Evolutionary conservation across 2,113 vertebrate genomes (phyloP).

Genomic region (Platysternon megacephalum): DNA sequence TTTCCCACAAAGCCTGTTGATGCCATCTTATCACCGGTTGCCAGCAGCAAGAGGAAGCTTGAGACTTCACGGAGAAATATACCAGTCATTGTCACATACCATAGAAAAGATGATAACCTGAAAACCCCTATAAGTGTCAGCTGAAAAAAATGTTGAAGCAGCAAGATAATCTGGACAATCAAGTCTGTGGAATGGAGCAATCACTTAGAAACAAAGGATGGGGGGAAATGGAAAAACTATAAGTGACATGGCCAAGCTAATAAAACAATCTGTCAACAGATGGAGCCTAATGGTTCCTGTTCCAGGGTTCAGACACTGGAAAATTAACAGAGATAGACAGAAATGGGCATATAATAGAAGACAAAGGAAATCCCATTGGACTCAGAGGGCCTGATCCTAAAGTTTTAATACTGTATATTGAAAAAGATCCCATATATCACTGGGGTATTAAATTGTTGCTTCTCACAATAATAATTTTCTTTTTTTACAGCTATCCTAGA

Average conservation of each 20-base stretch:
- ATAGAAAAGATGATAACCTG: not conserved
- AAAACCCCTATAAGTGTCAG: slow-evolving; percentile 7
- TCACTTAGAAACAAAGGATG: not conserved
- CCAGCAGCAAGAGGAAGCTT: not conserved
- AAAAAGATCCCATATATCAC: rapidly evolving
- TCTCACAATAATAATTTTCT: not conserved
- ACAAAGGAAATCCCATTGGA: not conserved
- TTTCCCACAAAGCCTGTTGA: not conserved
- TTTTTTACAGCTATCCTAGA: not conserved
- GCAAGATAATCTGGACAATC: slow-evolving; percentile 31
- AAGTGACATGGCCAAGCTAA: not conserved
- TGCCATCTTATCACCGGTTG: not conserved
- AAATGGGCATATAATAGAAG: not conserved
- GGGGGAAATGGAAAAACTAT: not conserved
- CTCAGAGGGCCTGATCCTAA: not conserved
- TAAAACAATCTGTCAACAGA: not conserved
- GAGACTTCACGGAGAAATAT: not conserved
- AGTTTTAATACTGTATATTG: not conserved
- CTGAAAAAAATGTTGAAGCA: slow-evolving; percentile 11
- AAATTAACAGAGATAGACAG: not conserved
- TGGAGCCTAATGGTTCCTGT: not conserved
- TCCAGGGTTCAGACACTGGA: not conserved
- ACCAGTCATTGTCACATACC: not conserved
- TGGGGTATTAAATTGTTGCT: not conserved
- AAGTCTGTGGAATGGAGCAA: slow-evolving; percentile 21